Evolutionary conservation across 2,113 vertebrate genomes (phyloP), one percentile per base, ranked within the genome.

Genomic region (Hemibates koningsi): DNA sequence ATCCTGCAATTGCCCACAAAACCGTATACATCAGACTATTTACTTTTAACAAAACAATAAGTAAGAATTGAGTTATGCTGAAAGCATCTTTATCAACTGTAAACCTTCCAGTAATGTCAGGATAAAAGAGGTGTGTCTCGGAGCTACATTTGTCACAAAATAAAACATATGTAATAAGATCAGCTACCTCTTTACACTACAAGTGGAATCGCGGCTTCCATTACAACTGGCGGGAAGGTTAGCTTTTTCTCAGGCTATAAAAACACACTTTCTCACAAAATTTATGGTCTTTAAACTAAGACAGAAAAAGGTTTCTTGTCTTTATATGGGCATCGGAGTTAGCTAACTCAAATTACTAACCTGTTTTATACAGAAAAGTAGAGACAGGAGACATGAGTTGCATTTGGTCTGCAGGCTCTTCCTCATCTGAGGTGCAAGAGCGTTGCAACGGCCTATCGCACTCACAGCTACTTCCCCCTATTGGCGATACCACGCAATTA

Each of bases 391-490:
- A 7, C 32, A n/a, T 66, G 34, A 13, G 61, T 66, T 66, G 17
- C 34, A 10, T 38, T 66, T n/a, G 29, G 61, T 1, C 61, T 38
- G 6, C 17, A 66, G 32, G 61, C 1, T 66, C 17, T 12, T 66
- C 32, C 32, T 66, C 3, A 0, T 66, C 32, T 66, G 59, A 66
- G 6, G 17, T 38, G 4, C 61, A n/a, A 36, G 32, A 38, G 32
- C 4, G 0, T 36, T 36, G 32, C 61, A 66, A 7, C 4, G 1
- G 17, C 17, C 3, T 34, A 11, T 36, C 1, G 0, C 59, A 63
- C 59, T 63, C 9, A 63, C 59, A 63, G 59, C 16, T 63, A 1
- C 59, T 36, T 36, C 59, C 32, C 16, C 29, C 59, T 63, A 36
- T 19, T 63, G 59, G 3, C 9, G 32, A 63, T 34, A 63, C 29